Base-by-base conservation (phyloP, 2,113 vertebrate species). In the Tragelaphus scriptus region DNA sequence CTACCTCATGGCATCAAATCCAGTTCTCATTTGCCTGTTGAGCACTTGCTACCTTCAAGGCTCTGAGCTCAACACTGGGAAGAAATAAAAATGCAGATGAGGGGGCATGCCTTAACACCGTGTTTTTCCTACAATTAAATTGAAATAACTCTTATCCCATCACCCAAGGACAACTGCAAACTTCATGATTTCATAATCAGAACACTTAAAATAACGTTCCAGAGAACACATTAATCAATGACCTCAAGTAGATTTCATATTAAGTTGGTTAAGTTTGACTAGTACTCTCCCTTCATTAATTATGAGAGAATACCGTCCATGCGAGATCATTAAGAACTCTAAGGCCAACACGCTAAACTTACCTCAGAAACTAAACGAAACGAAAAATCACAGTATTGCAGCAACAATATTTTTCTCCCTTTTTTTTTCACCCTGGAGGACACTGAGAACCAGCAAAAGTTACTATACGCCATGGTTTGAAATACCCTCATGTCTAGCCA, bases 261-360 rank as follows among this genome's bases (percentile, higher is more conserved):
- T 82, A 90, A 97, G 55, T 23, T 92, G 17, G 49, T 89, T 86
- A 89, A 93, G 23, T 55, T 88, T 40, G 84, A 97, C 85, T 65
- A 63, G 40, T 58, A 84, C 59, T 56, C 87, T 94, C 49, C 77
- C 65, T 86, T 96, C 89, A 85, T 94, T 93, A 88, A 87, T 75
- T 79, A 86, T 91, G 79, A 96, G 49, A 96, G 65, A 96, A 96
- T 49, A 71, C 10, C 81, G 36, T 55, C 92, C 85, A 40, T 68
- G n/a, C n/a, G 91, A 95, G 88, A 96, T 96, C 90, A 97, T 85
- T 88, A 94, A 93, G 68, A 86, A 81, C n/a, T 47, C 0, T 47
- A 89, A 94, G 71, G 89, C 92, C n/a, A 93, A 13, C 26, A 82
- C 44, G 63, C 25, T 91, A 94, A 96, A 94, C 84, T 85, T 93